These are phyloP conservation scores for Phrynosoma blainvillii DNA, from an alignment of 2,113 vertebrate species.

Conservation along the genomic window DNA sequence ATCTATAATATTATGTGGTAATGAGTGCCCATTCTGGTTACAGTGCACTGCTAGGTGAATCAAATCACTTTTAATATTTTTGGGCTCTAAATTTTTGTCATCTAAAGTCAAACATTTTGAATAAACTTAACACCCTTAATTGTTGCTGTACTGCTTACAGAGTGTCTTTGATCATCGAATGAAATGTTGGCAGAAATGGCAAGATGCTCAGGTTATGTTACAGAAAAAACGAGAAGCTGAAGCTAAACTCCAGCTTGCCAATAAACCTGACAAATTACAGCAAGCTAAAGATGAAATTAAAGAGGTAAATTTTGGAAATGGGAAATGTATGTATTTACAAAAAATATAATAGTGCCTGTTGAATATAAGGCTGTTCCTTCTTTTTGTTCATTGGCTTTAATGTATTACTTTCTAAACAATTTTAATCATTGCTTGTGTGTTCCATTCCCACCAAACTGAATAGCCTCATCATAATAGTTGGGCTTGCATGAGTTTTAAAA, in stretches of 20 bases:
- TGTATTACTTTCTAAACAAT: slow-evolving; percentile 64
- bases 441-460: slow-evolving; percentile 51
- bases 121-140: too few species aligned
- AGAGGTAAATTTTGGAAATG: slow-evolving; percentile 82
- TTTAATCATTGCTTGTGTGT: slow-evolving; percentile 67
- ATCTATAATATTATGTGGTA: too few species aligned
- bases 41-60: too few species aligned
- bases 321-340: neutral
- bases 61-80: neutral
- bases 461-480: slow-evolving; percentile 23
- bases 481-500: slow-evolving; percentile 37
- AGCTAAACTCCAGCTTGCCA: slow-evolving; percentile 93
- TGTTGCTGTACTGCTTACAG: slow-evolving; percentile 62
- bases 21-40: too few species aligned
- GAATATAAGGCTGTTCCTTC: slow-evolving; percentile 44
- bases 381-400: slow-evolving; percentile 65
- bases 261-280: slow-evolving; percentile 96
- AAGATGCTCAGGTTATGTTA: slow-evolving; percentile 93
- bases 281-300: slow-evolving; percentile 98
- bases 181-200: slow-evolving; percentile 98
- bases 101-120: neutral
- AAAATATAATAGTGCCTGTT: neutral
- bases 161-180: slow-evolving; percentile 95
- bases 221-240: slow-evolving; percentile 96
- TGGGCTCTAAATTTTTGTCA: neutral